These are phyloP conservation scores for Caenorhabditis afra DNA, from an alignment of 2,888 invertebrate species.

Conservation along the genomic window DNA sequence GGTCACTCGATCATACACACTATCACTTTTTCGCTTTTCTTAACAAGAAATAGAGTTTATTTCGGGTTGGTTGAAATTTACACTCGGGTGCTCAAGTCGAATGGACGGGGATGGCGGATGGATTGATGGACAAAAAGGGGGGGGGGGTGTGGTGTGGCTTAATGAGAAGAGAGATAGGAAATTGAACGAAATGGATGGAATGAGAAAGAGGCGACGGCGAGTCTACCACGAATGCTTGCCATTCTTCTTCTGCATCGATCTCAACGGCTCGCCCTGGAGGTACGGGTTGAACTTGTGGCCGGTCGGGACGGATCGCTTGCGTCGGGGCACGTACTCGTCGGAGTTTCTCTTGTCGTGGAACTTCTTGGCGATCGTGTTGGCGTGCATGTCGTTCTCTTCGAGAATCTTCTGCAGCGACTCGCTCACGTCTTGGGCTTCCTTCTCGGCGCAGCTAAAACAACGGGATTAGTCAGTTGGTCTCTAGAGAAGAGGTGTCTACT, in stretches of 20 bases:
- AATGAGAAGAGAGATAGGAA: not conserved
- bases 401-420: conserved; percentile 74
- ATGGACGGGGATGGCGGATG: conserved; percentile 15
- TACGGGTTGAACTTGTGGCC: conserved; percentile 75
- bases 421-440: conserved; percentile 68
- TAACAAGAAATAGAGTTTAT: conserved; percentile 55
- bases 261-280: conserved; percentile 76
- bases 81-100: conserved; percentile 36
- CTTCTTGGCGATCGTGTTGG: conserved; percentile 79
- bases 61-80: conserved; percentile 45
- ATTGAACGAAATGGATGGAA: not conserved
- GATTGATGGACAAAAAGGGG: conserved; percentile 15
- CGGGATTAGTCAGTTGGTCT: not conserved
- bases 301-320: conserved; percentile 72
- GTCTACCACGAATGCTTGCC: conserved; percentile 66
- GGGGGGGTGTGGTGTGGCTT: not conserved
- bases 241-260: conserved; percentile 78
- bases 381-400: conserved; percentile 77
- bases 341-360: conserved; percentile 78
- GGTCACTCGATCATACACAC: conserved; percentile 1
- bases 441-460: conserved; percentile 69
- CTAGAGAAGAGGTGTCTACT: conserved; percentile 60
- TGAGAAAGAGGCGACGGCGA: not conserved
- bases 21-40: not conserved
- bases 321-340: conserved; percentile 73